A percentile compares a stretch with the other conserved stretches of the same genome.
phyloP scores from a whole-genome alignment of 2,888 invertebrate species.

The Ornithoptera priamus region DNA sequence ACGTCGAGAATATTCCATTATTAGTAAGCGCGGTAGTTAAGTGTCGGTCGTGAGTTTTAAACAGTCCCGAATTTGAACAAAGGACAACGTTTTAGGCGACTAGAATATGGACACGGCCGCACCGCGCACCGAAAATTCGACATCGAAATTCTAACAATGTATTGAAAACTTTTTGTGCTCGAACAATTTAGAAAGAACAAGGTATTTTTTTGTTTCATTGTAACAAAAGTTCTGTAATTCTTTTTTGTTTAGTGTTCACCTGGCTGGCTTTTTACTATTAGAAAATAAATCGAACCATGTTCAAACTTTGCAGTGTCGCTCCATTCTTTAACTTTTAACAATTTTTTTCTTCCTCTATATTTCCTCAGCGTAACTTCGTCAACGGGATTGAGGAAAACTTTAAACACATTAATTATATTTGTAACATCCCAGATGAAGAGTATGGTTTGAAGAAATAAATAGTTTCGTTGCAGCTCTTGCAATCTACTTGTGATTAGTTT shows the following conservation, averaged over 20 bases:
- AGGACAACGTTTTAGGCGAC: slow-evolving; percentile 7
- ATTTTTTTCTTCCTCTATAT: slow-evolving; percentile 7
- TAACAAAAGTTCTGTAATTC: slow-evolving; percentile 16
- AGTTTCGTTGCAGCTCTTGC: no score
- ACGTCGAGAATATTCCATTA: slow-evolving; percentile 3
- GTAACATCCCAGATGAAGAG: no score
- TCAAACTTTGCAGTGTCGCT: slow-evolving; percentile 26
- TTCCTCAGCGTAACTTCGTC: background rate
- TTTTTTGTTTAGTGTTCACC: slow-evolving; percentile 9
- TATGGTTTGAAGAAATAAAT: no score
- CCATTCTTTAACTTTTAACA: slow-evolving; percentile 21
- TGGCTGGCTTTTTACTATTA: slow-evolving; percentile 22
- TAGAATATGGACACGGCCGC: background rate
- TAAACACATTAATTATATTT: background rate
- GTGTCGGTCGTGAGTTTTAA: slow-evolving; percentile 7
- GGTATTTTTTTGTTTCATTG: slow-evolving; percentile 5
- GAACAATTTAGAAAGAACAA: slow-evolving; percentile 34
- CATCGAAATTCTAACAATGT: slow-evolving; percentile 49
- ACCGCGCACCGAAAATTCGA: slow-evolving; percentile 6
- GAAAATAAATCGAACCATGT: slow-evolving; percentile 22
- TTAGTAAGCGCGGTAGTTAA: slow-evolving; percentile 1
- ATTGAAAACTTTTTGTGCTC: slow-evolving; percentile 41
- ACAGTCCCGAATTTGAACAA: slow-evolving; percentile 8
- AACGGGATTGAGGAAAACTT: slow-evolving; percentile 7
- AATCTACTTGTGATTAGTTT: no score